A percentile compares a stretch with the other conserved stretches of the same genome.
phyloP scores from a whole-genome alignment of 2,797 vertebrate genomes.

The Pelochelys cantorii region DNA sequence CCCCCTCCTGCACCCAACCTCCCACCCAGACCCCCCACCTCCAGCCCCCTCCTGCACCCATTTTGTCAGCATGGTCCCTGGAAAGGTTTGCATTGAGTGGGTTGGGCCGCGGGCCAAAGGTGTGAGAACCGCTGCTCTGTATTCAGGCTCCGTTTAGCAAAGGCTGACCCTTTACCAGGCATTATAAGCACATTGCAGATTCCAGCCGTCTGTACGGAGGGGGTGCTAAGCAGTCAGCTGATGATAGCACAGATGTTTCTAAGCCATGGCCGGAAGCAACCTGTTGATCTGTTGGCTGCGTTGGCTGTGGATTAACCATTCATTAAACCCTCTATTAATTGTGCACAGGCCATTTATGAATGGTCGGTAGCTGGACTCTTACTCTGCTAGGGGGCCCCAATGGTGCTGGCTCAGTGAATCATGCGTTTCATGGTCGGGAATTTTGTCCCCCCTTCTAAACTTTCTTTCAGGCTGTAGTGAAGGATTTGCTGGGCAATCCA shows the following conservation, averaged over 20 bases:
- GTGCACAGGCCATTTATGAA: rapidly evolving
- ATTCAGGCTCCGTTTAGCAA: background rate
- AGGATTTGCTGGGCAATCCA: rapidly evolving
- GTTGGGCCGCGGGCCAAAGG: no score
- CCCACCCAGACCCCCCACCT: no score
- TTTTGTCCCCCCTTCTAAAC: no score
- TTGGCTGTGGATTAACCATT: background rate
- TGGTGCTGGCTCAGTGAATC: background rate
- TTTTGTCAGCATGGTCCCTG: no score
- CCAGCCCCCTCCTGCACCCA: no score
- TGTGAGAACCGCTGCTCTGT: background rate
- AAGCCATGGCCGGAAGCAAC: background rate
- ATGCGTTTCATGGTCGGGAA: background rate
- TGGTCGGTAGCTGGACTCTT: background rate
- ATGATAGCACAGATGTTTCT: rapidly evolving
- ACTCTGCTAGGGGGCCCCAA: background rate
- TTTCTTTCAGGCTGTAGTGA: constrained; percentile 37
- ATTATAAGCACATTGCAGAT: no score
- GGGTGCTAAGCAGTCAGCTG: background rate
- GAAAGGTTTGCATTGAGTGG: no score
- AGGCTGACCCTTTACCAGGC: no score
- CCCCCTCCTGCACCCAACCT: no score
- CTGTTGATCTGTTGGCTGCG: background rate
- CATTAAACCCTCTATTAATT: rapidly evolving
- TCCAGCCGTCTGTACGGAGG: no score